Conservation (phyloP, 1,140 invertebrate species). For the Drosophila bifasciata region DNA sequence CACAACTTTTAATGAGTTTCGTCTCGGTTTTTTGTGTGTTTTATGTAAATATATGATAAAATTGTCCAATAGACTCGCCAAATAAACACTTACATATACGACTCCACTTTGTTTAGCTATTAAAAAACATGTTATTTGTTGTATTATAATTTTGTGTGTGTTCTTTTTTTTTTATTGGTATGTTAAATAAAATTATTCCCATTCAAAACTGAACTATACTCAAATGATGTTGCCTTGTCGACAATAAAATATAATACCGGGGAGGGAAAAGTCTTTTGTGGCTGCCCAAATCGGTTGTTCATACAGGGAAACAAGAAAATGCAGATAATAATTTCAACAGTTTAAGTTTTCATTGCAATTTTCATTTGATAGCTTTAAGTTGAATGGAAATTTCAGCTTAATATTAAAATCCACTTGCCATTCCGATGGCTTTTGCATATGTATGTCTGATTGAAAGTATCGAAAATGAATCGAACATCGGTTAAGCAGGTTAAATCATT, state of each 20-base stretch:
- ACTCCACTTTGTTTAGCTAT: constrained; percentile 11
- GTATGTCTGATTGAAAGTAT: constrained; percentile 13
- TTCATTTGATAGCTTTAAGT: constrained; percentile 1
- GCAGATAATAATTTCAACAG: neutral
- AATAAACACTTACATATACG: constrained; percentile 36
- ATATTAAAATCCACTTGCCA: constrained; percentile 17
- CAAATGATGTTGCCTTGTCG: no score
- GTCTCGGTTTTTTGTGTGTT: constrained; percentile 17
- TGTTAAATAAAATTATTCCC: constrained; percentile 21
- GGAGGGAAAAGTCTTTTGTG: no score
- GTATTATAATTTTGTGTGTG: constrained; percentile 24
- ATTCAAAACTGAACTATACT: no score
- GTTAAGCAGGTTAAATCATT: constrained; percentile 40
- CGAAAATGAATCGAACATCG: neutral
- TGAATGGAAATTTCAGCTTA: constrained; percentile 2
- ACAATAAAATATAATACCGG: no score
- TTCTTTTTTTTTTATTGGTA: constrained; percentile 22
- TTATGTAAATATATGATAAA: constrained; percentile 68
- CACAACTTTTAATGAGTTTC: constrained; percentile 55
- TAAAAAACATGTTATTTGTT: constrained; percentile 21
- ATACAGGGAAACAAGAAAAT: no score
- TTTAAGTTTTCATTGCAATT: neutral
- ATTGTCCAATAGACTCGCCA: constrained; percentile 53
- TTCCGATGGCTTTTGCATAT: neutral
- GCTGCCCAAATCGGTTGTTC: no score